A percentile compares a stretch with the other conserved stretches of the same genome.
phyloP scores from a whole-genome alignment of 2,113 vertebrate species.

The Ahaetulla prasina region DNA sequence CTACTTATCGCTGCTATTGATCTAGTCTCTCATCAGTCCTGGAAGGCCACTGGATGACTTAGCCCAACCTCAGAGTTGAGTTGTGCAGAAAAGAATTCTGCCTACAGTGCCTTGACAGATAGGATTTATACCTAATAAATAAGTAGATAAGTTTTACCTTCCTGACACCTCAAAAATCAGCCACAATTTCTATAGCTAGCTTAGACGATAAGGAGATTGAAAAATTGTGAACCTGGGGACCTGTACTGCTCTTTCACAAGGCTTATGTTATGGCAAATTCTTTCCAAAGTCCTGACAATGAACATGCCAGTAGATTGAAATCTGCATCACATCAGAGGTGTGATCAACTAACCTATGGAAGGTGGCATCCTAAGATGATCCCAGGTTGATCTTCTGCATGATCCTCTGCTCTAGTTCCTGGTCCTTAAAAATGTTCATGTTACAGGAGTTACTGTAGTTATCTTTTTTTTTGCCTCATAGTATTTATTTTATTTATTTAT shows the following conservation, averaged over 20 bases:
- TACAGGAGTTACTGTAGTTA: not conserved
- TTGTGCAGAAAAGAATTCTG: not conserved
- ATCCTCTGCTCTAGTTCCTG: not conserved
- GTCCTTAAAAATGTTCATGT: not conserved
- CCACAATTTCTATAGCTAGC: not conserved
- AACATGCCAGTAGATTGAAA: not conserved
- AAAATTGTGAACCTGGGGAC: not conserved
- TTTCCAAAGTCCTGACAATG: not conserved
- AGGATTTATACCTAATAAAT: not conserved
- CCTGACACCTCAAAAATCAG: not conserved
- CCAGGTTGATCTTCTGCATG: not conserved
- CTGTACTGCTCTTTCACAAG: not conserved
- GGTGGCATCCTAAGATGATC: not conserved
- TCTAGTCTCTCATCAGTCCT: not conserved
- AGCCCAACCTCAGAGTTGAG: not conserved
- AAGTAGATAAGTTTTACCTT: not conserved
- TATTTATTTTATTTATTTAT: too few relatives aligned
- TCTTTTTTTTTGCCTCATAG: too few relatives aligned
- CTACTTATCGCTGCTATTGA: not conserved
- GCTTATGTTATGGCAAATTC: not conserved
- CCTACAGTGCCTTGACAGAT: not conserved
- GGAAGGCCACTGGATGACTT: not conserved
- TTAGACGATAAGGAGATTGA: accelerated
- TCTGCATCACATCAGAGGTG: not conserved
- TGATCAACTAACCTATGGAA: not conserved